These are phyloP conservation scores for Melanotaenia duboulayi DNA, from an alignment of 2,113 vertebrate genomes.

Conservation along the genomic window DNA sequence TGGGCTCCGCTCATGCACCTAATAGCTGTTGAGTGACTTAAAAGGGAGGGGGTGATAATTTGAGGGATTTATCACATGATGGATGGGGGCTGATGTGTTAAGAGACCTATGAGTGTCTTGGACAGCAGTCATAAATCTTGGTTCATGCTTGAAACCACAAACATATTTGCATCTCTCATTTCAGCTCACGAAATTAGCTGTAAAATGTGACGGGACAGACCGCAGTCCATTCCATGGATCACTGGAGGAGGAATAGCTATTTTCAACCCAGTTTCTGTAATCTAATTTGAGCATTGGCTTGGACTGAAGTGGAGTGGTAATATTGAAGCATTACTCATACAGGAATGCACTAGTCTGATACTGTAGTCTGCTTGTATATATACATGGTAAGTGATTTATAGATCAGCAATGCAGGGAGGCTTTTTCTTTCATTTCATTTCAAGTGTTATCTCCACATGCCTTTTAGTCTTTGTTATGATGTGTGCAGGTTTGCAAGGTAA, in stretches of 20 bases:
- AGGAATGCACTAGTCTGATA: constrained; percentile 29
- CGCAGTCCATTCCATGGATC: constrained; percentile 54
- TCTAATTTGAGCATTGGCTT: constrained; percentile 45
- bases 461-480: constrained; percentile 2
- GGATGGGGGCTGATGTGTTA: constrained; percentile 65
- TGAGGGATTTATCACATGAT: constrained; percentile 68
- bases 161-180: constrained; percentile 71
- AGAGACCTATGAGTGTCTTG: constrained; percentile 61
- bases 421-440: not conserved
- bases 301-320: constrained; percentile 39
- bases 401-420: not conserved
- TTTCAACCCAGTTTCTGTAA: constrained; percentile 56
- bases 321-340: constrained; percentile 48
- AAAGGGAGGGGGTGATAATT: constrained; percentile 67
- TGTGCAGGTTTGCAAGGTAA: not conserved
- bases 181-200: constrained; percentile 62
- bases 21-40: constrained; percentile 65
- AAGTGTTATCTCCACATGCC: not conserved
- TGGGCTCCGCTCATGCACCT: constrained; percentile 52
- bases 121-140: constrained; percentile 74
- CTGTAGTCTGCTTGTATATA: constrained; percentile 6
- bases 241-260: constrained; percentile 43
- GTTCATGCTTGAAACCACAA: constrained; percentile 71
- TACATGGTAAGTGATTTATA: constrained; percentile 35
- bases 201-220: constrained; percentile 64